Base-by-base conservation (phyloP, 2,113 vertebrate species). In the Upupa epops region DNA sequence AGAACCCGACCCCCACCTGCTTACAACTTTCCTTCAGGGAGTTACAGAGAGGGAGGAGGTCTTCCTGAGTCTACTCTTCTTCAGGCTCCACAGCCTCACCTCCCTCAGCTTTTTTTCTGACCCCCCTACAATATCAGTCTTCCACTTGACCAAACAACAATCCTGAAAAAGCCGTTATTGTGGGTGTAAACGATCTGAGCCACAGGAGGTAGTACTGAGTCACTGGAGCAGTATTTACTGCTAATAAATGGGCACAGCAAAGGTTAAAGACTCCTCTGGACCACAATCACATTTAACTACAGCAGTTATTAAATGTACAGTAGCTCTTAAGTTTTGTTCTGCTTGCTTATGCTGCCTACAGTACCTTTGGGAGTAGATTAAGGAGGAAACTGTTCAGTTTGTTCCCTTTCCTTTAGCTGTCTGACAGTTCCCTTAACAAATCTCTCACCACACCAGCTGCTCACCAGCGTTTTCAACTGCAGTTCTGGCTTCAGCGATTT, bases 241-340 rank as follows among this genome's bases (percentile, higher is more conserved):
- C 88, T 91, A 63, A 88, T 94, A 95, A 88, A 89, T 34, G 79
- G 21, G 21, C 85, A 65, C 31, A 80, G 63, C 51, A 77, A 60
- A 93, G 79, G 88, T 94, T 85, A 95, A 77, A 84, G 76, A 58
- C 10, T 45, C 11, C 32, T 95, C 93, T 94, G 48, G 48, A 88
- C 70, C 46, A 80, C 91, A 95, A 79, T 95, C 66, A 64, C 36
- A 92, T 86, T 54, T 37, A 90, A 65, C 73, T 90, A 86, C 93
- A 96, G 90, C 75, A 92, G 22, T 92, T 89, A 90, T 89, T 66
- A 89, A 82, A 36, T 93, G n/a, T 91, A 90, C 51, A 46, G 61
- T 71, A 90, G n/a, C 48, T 70, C 22, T 64, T 94, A 52, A 89
- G 90, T 93, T 89, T 95, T 96, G 58, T 93, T 51, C 34, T 91